phyloP scores from a whole-genome alignment of 2,888 invertebrate species.

The Argynnis bischoffii region DNA sequence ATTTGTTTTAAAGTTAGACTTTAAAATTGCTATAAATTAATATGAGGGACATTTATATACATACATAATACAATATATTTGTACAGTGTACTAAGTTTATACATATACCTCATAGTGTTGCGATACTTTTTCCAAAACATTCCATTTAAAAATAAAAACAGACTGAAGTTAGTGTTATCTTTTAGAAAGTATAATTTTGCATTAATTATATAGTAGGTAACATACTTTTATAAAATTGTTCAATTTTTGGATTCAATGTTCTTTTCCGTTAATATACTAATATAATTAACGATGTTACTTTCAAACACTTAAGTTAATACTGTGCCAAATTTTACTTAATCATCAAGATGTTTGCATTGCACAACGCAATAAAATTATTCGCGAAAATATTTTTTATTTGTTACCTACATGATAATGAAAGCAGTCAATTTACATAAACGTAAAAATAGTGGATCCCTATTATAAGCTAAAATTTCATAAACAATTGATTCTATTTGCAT shows the following conservation, averaged over 20 bases:
- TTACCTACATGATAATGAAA: background rate
- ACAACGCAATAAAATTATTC: background rate
- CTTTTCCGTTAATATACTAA: conserved; percentile 1
- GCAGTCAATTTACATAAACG: too few relatives aligned
- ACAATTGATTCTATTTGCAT: conserved; percentile 18
- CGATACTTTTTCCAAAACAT: conserved; percentile 28
- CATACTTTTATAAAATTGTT: conserved; percentile 14
- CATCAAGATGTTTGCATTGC: background rate
- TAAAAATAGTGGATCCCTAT: background rate
- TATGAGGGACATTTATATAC: too few relatives aligned
- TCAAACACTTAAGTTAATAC: conserved; percentile 5
- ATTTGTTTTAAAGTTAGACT: conserved; percentile 1
- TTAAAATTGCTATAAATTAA: too few relatives aligned
- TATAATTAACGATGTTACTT: conserved; percentile 11
- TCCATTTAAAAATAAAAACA: conserved; percentile 32
- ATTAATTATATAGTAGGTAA: conserved; percentile 22
- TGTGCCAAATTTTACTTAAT: conserved; percentile 16
- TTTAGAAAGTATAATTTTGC: conserved; percentile 29
- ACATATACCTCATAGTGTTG: too few relatives aligned
- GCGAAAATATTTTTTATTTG: background rate
- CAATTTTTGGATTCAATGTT: too few relatives aligned
- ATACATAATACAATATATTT: background rate
- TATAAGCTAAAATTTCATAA: background rate
- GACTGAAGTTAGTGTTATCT: conserved; percentile 35
- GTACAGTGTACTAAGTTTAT: conserved; percentile 5